Evolutionary conservation across 2,113 vertebrate species (phyloP).

Genomic region (Tyrannus savana): DNA sequence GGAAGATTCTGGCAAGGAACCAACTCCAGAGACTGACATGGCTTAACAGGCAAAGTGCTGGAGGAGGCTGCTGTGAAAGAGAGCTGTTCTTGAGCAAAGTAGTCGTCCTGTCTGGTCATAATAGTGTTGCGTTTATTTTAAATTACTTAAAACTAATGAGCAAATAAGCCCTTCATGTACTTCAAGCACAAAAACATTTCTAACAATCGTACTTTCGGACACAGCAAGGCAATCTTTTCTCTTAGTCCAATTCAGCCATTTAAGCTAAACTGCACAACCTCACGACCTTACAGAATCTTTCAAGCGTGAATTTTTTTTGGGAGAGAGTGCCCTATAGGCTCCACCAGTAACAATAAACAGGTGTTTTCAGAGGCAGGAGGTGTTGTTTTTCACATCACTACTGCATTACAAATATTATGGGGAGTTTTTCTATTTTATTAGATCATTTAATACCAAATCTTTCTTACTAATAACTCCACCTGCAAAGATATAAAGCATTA

Average conservation of each 20-base stretch:
- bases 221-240: background rate
- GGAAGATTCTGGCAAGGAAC: background rate
- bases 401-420: background rate
- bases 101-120: background rate
- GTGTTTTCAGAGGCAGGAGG: background rate
- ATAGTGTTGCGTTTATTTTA: background rate
- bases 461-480: background rate
- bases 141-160: background rate
- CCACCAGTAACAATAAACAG: background rate
- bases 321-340: background rate
- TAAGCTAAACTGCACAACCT: background rate
- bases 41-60: background rate
- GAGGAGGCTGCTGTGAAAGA: background rate
- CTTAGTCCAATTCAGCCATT: background rate
- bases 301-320: background rate
- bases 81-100: background rate
- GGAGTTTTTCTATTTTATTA: background rate
- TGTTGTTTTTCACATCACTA: background rate
- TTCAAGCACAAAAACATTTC: background rate
- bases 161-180: background rate
- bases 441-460: background rate
- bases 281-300: background rate
- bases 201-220: background rate
- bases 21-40: background rate
- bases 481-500: background rate